These are phyloP conservation scores for Enteromius argenteus DNA, from an alignment of 2,797 vertebrate species.

Conservation along the genomic window DNA sequence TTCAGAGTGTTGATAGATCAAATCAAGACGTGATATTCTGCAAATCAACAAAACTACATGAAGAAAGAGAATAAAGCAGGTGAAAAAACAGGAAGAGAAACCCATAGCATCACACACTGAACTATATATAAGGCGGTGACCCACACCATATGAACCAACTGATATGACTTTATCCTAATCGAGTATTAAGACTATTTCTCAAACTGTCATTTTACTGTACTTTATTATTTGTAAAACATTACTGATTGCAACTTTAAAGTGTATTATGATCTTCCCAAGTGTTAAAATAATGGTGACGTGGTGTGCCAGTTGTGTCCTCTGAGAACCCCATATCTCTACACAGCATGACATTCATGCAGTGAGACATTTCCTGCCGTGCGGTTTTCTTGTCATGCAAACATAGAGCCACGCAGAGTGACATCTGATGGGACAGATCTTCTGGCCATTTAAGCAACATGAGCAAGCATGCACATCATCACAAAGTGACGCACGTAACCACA, in stretches of 20 bases:
- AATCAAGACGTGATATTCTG: neutral
- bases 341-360: neutral
- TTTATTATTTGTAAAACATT: neutral
- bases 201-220: neutral
- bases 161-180: neutral
- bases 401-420: neutral
- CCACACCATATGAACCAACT: neutral
- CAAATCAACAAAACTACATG: neutral
- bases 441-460: neutral
- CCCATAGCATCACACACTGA: neutral
- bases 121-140: neutral
- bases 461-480: neutral
- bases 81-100: neutral
- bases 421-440: slow-evolving; percentile 3
- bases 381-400: slow-evolving; percentile 32
- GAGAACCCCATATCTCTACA: neutral
- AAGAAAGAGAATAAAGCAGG: neutral
- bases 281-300: neutral
- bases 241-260: neutral
- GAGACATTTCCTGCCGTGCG: slow-evolving; percentile 25
- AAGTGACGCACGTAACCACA: neutral
- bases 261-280: neutral
- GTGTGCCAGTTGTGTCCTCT: slow-evolving; percentile 11
- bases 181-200: neutral
- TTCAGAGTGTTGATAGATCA: neutral